These are phyloP conservation scores for Ectemnius continuus DNA, from an alignment of 2,888 invertebrate species.

Conservation along the genomic window DNA sequence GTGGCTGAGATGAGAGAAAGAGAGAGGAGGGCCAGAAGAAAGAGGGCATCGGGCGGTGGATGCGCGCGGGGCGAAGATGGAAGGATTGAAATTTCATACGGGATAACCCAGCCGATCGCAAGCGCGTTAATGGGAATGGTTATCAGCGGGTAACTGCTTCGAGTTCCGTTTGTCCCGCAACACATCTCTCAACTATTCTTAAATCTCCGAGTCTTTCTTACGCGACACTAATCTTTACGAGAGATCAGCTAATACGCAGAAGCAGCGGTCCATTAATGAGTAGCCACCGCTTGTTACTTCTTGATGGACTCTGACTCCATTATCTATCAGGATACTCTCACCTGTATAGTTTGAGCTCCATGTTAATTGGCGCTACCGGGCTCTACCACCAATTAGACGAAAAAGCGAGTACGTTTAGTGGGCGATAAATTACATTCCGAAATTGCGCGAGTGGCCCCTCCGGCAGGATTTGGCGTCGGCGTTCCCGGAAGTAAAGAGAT, in stretches of 20 bases:
- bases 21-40: conserved; percentile 42
- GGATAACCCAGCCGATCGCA: conserved; percentile 24
- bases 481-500: conserved; percentile 21
- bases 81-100: conserved; percentile 49
- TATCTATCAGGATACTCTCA: no score
- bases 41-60: not conserved
- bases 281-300: no score
- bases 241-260: not conserved
- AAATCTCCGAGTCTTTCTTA: not conserved
- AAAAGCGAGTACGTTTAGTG: no score
- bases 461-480: not conserved
- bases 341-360: no score
- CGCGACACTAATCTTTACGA: conserved; percentile 1
- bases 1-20: conserved; percentile 27
- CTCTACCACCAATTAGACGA: no score
- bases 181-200: not conserved
- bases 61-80: conserved; percentile 24
- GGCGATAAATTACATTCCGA: no score
- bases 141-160: conserved; percentile 7
- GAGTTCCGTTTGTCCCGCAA: conserved; percentile 22
- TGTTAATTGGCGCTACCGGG: no score
- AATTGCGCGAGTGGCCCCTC: no score
- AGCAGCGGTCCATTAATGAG: not conserved
- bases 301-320: no score
- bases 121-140: conserved; percentile 40